Evolutionary conservation across 2,797 vertebrate species (phyloP), one percentile per base, ranked within the genome.

Genomic region (Pseudochirops corinnae): DNA sequence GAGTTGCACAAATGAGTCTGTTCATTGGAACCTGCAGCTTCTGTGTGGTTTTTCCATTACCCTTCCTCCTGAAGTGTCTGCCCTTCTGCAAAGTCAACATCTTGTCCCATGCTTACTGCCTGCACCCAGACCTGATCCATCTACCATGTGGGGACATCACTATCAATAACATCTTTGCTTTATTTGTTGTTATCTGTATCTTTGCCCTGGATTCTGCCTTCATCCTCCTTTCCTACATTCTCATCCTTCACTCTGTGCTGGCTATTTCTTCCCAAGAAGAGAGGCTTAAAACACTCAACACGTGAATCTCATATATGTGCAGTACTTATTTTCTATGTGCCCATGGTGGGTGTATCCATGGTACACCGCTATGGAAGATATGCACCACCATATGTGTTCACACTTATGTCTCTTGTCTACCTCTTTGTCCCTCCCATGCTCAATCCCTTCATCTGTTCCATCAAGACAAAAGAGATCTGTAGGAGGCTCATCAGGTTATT

Each of bases 381-480:
- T n/a, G 92, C 94, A 1, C 95, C 97, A 56, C 96, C 97, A 24
- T 90, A 90, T 60, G 93, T 97, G n/a, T 96, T 96, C 56, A 96
- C 96, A 82, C 93, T 97, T 12, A 96, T 96, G 29, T 97, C 98
- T 16, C 31, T 97, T 24, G 10, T 97, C 29, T 97, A 97, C 58
- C 93, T 98, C 91, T 96, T 98, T 56, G 96, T 97, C 14, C 97
- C 97, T 46, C 98, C 96, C 56, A 55, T 98, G 93, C 93, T 97
- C 82, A 97, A 97, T 87, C 96, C 97, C 33, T 93, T 97, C 57
- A 98, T 97, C 33, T 97, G 97, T 94, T 97, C 97, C n/a, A 94
- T 98, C 50, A 98, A 98, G 90, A 98, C 96, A 14, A 98, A 96
- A 52, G 96, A 97, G 55, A 98, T 98, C 92, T 58, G 26, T 5